Percentiles rank a stretch among this genome's conserved stretches.
Evolutionary conservation across 2,797 vertebrate species (phyloP).

Genomic region (Lemur catta): DNA sequence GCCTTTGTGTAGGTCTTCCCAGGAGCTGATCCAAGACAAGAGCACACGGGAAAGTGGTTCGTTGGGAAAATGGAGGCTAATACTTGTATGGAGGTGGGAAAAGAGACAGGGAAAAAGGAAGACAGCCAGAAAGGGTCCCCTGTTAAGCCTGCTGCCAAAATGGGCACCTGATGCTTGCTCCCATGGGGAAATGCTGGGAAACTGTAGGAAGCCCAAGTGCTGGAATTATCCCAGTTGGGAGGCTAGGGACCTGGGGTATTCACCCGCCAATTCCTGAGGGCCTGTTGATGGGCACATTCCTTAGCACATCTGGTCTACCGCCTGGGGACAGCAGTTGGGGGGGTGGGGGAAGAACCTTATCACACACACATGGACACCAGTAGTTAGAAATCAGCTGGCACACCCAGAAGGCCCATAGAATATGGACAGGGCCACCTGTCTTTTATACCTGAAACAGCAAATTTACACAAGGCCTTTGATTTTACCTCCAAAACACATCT

Average conservation of each 20-base stretch:
- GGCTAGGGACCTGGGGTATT: neutral
- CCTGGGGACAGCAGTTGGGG: neutral
- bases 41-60: neutral
- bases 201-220: neutral
- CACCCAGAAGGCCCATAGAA: neutral
- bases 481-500: neutral
- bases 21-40: neutral
- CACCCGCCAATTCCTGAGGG: accelerated
- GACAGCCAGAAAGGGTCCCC: neutral
- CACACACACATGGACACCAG: neutral
- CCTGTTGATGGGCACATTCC: neutral
- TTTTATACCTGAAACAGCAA: neutral
- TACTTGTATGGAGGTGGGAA: neutral
- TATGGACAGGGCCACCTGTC: accelerated
- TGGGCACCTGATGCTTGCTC: neutral
- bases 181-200: neutral
- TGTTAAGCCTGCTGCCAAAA: neutral
- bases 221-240: neutral
- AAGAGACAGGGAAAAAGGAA: neutral
- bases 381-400: neutral
- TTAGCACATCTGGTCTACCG: neutral
- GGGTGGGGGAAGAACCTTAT: neutral
- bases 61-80: neutral
- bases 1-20: neutral
- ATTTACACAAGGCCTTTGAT: neutral